These are phyloP conservation scores for Oreocharis arfaki DNA, from an alignment of 2,113 vertebrate species.

Conservation along the genomic window DNA sequence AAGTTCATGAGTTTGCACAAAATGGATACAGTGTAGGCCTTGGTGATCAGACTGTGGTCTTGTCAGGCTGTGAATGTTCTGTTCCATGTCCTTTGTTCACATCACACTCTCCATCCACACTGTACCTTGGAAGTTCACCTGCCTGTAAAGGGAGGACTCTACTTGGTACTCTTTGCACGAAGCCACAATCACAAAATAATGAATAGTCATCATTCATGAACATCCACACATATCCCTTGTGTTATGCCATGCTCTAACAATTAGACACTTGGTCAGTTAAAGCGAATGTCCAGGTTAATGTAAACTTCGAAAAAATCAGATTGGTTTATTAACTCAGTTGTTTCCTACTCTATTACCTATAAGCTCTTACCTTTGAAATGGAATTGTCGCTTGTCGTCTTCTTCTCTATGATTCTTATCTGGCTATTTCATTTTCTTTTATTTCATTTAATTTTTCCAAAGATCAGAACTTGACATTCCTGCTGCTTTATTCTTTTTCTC, in stretches of 20 bases:
- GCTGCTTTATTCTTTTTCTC: neutral
- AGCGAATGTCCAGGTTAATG: constrained; percentile 13
- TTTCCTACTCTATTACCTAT: neutral
- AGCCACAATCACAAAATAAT: neutral
- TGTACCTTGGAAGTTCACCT: neutral
- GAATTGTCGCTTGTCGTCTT: neutral
- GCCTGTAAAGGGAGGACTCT: neutral
- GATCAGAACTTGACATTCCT: neutral
- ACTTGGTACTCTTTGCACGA: neutral
- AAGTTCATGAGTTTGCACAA: neutral
- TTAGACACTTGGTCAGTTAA: constrained; percentile 28
- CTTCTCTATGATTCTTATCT: neutral
- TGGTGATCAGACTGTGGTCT: neutral
- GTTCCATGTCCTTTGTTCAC: neutral
- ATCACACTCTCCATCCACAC: neutral
- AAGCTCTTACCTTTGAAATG: neutral
- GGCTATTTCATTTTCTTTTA: neutral
- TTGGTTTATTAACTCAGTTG: neutral
- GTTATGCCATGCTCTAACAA: neutral
- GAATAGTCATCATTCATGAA: constrained; percentile 30
- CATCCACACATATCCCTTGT: neutral
- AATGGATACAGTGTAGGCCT: neutral
- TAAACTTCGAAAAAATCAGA: constrained; percentile 37
- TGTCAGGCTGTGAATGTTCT: neutral
- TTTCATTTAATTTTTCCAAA: neutral